These are phyloP conservation scores for Chironomus tentans DNA, from an alignment of 2,888 invertebrate species.

Conservation along the genomic window DNA sequence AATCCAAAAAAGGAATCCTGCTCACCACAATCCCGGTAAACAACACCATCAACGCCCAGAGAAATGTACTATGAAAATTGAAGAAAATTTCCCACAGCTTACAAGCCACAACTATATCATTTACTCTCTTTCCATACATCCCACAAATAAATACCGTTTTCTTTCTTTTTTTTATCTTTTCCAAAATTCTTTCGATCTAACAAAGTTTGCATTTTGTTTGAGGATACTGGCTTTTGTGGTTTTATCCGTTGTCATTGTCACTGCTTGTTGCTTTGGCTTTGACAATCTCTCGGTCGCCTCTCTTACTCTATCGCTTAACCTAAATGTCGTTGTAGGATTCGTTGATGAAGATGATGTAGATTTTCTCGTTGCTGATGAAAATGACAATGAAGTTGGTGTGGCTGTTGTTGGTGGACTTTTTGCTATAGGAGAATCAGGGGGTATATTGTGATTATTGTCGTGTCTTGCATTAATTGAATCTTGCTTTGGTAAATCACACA, in stretches of 20 bases:
- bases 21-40: no score
- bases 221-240: slow-evolving; percentile 32
- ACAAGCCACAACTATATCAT: neutral
- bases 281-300: slow-evolving; percentile 42
- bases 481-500: neutral
- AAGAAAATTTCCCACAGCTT: neutral
- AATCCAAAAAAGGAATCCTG: no score
- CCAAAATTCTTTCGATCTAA: slow-evolving; percentile 42
- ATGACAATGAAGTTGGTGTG: neutral
- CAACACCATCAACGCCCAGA: neutral
- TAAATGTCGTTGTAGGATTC: slow-evolving; percentile 41
- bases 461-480: neutral
- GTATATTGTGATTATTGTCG: neutral
- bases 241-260: slow-evolving; percentile 31
- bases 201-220: slow-evolving; percentile 39
- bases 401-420: neutral
- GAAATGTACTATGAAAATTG: neutral
- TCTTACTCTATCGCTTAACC: slow-evolving; percentile 43
- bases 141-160: neutral
- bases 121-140: neutral
- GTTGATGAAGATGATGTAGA: slow-evolving; percentile 32
- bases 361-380: neutral
- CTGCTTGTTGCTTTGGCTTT: slow-evolving; percentile 36
- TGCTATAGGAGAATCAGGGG: neutral
- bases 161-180: slow-evolving; percentile 30